phyloP scores from a whole-genome alignment of 2,888 invertebrate genomes.

The Lingula anatina region DNA sequence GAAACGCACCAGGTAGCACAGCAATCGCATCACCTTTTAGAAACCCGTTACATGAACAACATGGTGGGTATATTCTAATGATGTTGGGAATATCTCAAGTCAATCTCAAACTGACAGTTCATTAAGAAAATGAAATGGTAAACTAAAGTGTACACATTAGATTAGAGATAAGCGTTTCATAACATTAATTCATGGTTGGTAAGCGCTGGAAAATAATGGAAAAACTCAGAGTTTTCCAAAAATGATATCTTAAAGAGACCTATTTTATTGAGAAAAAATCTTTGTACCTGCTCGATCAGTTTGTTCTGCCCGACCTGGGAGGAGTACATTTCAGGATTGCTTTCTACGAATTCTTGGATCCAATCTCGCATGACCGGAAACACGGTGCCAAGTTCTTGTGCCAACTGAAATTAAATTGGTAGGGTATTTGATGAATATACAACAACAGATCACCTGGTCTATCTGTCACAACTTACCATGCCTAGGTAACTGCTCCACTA shows the following conservation, averaged over 20 bases:
- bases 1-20: slow-evolving; percentile 48
- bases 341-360: slow-evolving; percentile 45
- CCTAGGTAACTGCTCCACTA: no score
- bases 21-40: slow-evolving; percentile 43
- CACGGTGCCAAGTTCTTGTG: slow-evolving; percentile 46
- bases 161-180: no score
- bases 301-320: slow-evolving; percentile 47
- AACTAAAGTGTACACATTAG: no score
- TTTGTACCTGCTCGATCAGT: slow-evolving; percentile 47
- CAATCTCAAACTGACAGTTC: no score
- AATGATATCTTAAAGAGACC: no score
- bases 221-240: no score
- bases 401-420: slow-evolving; percentile 20
- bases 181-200: no score
- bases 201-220: no score
- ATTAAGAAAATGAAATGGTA: no score
- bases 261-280: no score
- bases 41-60: not conserved
- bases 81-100: no score
- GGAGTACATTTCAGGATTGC: slow-evolving; percentile 47
- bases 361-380: slow-evolving; percentile 47
- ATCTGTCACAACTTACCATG: not conserved
- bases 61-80: no score
- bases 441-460: not conserved
- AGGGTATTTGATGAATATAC: not conserved